Evolutionary conservation across 2,797 vertebrate species (phyloP).

Genomic region (Tragelaphus eurycerus): DNA sequence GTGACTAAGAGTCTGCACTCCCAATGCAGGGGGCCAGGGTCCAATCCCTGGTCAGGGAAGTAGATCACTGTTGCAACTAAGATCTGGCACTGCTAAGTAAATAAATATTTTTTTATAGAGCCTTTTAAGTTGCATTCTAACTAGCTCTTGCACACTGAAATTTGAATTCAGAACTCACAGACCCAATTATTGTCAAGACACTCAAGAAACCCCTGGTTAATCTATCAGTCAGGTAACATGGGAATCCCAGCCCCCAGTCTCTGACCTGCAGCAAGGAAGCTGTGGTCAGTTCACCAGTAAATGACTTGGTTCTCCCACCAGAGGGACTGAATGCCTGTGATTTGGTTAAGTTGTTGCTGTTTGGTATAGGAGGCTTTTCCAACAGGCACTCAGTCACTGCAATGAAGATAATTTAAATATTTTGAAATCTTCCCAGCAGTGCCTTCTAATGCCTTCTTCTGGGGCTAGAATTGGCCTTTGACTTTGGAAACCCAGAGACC

Average conservation of each 20-base stretch:
- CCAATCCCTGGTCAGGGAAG: neutral
- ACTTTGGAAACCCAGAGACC: neutral
- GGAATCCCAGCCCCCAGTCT: neutral
- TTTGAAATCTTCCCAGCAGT: neutral
- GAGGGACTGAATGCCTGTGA: neutral
- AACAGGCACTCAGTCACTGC: neutral
- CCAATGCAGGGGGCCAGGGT: neutral
- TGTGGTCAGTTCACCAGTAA: neutral
- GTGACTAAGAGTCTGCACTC: neutral
- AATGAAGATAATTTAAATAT: neutral
- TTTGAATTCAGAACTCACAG: neutral
- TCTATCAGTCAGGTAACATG: neutral
- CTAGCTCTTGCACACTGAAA: no score
- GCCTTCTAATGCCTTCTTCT: neutral
- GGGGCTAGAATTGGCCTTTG: neutral
- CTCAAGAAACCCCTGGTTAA: neutral
- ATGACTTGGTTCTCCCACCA: neutral
- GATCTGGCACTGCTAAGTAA: neutral
- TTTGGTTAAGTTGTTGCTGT: neutral
- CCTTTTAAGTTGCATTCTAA: neutral
- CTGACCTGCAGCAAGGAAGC: neutral
- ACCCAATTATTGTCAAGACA: neutral
- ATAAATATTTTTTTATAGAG: neutral
- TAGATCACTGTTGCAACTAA: neutral
- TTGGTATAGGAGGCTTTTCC: neutral